Conservation (phyloP, 2,797 vertebrate genomes). For the Tiaroga cobitis region DNA sequence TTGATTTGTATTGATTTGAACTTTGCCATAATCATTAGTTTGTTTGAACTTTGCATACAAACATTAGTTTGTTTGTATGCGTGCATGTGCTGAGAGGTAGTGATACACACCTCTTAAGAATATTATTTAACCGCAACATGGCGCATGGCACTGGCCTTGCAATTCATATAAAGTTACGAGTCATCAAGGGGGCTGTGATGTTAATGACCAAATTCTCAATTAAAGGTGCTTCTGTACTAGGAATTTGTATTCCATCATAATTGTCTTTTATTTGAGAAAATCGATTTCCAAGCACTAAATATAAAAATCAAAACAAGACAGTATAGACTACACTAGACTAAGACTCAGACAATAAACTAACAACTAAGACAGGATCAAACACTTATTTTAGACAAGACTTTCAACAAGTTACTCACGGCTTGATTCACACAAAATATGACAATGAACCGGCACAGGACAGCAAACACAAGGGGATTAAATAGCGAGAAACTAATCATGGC, state of each 20-base stretch:
- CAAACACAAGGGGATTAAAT: no score
- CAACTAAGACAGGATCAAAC: no score
- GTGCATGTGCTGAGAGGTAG: neutral
- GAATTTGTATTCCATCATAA: slow-evolving; percentile 17
- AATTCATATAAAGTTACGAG: neutral
- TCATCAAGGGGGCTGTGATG: neutral
- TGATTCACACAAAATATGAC: no score
- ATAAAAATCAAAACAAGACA: no score
- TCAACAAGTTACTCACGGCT: no score
- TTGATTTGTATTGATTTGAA: slow-evolving; percentile 19
- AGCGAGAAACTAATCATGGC: no score
- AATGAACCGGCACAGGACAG: no score
- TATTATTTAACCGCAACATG: neutral
- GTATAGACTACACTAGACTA: no score
- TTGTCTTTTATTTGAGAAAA: neutral
- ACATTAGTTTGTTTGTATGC: neutral
- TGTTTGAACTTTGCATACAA: no score
- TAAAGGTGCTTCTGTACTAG: neutral
- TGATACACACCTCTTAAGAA: neutral
- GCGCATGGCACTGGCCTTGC: neutral
- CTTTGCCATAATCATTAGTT: neutral
- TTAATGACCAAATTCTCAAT: neutral
- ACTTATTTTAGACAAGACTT: no score
- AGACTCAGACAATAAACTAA: no score
- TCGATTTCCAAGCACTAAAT: slow-evolving; percentile 9